These are phyloP conservation scores for Meloidogyne exigua DNA, from an alignment of 1,140 invertebrate species.

Conservation along the genomic window DNA sequence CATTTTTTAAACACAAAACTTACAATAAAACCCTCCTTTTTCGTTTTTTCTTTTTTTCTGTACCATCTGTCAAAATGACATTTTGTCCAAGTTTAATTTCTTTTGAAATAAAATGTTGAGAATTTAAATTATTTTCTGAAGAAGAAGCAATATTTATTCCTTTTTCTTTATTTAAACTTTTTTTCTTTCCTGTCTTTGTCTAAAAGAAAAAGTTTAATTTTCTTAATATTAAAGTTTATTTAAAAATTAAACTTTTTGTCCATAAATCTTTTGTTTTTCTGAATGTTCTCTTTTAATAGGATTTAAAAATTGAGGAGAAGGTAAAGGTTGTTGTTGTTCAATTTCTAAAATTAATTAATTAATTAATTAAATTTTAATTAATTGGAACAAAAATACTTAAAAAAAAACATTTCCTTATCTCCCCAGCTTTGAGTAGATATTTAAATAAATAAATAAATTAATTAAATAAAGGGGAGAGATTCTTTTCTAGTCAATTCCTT, in stretches of 20 bases:
- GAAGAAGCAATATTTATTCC: background rate
- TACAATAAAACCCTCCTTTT: constrained; percentile 88
- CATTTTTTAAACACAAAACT: background rate
- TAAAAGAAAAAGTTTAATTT: background rate
- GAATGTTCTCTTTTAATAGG: background rate
- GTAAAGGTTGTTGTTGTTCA: background rate
- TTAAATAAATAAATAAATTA: no score
- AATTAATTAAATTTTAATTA: no score
- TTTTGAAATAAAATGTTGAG: background rate
- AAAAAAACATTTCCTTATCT: no score
- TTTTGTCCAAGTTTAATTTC: background rate
- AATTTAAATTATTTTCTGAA: constrained; percentile 5
- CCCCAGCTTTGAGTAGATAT: no score
- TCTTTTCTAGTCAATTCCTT: no score
- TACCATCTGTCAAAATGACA: background rate
- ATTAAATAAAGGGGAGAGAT: no score
- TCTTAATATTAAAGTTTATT: background rate
- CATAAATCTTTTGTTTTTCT: background rate
- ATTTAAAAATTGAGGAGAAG: background rate
- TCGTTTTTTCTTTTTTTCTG: constrained; percentile 65
- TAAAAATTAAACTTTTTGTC: background rate
- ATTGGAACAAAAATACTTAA: no score
- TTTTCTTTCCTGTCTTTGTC: background rate
- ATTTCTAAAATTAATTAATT: background rate
- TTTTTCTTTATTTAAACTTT: background rate